phyloP scores from a whole-genome alignment of 1,140 invertebrate genomes.

The Aphis gossypii region DNA sequence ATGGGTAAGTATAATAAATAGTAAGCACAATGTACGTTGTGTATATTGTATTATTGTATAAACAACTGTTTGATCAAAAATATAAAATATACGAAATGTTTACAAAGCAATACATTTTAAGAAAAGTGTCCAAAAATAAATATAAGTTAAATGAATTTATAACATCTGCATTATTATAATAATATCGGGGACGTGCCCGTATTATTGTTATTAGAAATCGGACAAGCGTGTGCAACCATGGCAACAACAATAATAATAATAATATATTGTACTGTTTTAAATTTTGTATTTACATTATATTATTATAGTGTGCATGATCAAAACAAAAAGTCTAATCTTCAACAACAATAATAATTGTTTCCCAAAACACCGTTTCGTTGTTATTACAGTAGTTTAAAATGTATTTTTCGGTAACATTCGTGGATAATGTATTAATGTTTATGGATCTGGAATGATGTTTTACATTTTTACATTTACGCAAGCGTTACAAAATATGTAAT shows the following conservation, averaged over 20 bases:
- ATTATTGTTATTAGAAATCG: neutral
- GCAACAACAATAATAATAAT: neutral
- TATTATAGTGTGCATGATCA: neutral
- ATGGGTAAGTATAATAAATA: too few species aligned
- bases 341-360: slow-evolving; percentile 4
- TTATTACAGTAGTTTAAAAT: neutral
- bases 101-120: neutral
- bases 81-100: neutral
- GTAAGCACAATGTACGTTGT: neutral
- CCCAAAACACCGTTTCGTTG: neutral
- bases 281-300: neutral
- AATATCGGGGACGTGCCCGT: neutral
- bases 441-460: neutral
- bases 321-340: neutral
- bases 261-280: neutral
- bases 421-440: neutral
- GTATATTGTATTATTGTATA: neutral
- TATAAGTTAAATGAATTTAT: neutral
- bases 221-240: neutral
- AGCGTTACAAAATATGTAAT: too few species aligned
- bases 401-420: neutral
- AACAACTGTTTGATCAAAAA: neutral
- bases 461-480: neutral
- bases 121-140: neutral
- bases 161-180: neutral